phyloP scores from a whole-genome alignment of 2,797 vertebrate genomes.

The Chaetodon trifasciatus region DNA sequence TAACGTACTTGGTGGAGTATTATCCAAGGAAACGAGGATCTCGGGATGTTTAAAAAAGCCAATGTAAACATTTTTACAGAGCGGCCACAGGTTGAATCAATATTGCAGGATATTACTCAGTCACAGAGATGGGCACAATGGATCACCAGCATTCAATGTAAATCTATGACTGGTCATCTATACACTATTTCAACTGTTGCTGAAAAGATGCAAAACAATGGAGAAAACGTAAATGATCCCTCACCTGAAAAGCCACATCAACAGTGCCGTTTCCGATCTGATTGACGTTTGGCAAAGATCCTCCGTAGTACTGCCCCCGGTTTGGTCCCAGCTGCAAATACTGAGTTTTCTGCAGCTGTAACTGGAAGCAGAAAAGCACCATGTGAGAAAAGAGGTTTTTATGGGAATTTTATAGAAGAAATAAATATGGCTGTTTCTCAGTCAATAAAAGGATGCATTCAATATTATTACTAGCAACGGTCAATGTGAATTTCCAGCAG shows the following conservation, averaged over 20 bases:
- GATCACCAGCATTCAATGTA: neutral
- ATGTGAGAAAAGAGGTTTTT: neutral
- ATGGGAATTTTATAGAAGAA: constrained; percentile 1
- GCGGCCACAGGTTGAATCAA: constrained; percentile 13
- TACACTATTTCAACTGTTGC: neutral
- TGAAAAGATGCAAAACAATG: neutral
- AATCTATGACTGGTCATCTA: neutral
- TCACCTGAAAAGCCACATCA: constrained; percentile 96
- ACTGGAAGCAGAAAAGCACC: constrained; percentile 76
- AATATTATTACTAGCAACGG: neutral
- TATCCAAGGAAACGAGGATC: neutral
- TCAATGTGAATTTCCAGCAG: neutral
- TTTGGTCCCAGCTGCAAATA: constrained; percentile 96
- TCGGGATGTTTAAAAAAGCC: constrained; percentile 23
- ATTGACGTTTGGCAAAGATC: constrained; percentile 98
- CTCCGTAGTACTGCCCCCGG: constrained; percentile 97
- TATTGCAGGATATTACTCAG: constrained; percentile 26
- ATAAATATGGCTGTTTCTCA: neutral
- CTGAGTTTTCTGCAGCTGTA: constrained; percentile 97
- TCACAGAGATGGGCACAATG: neutral
- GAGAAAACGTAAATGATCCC: constrained; percentile 23
- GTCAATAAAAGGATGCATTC: neutral
- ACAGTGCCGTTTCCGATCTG: constrained; percentile 92
- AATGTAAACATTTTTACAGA: constrained; percentile 35
- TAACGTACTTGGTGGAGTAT: neutral